Evolutionary conservation across 2,113 vertebrate genomes (phyloP).

Genomic region (Xenopus laevis): DNA sequence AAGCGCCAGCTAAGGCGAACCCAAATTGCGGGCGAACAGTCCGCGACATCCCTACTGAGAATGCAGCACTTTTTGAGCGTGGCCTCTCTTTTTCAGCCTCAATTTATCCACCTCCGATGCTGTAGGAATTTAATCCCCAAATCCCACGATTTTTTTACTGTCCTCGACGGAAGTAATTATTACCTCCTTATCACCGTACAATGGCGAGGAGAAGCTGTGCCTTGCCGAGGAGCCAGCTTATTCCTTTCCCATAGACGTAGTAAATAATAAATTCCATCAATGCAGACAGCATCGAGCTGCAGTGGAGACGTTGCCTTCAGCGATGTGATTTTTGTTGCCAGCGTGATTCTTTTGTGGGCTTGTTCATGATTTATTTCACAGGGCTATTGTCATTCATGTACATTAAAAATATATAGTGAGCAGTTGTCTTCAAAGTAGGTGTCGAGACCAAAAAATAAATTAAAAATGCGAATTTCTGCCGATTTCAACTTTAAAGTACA

Average conservation of each 20-base stretch:
- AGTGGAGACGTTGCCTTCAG: conserved; percentile 25
- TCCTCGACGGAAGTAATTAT: too few species aligned
- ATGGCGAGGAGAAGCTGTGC: background rate
- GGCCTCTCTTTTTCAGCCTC: too few species aligned
- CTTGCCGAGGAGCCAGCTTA: background rate
- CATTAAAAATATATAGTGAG: conserved; percentile 41
- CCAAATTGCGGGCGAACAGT: too few species aligned
- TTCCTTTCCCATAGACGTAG: background rate
- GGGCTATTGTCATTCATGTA: conserved; percentile 43
- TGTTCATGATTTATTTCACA: conserved; percentile 46
- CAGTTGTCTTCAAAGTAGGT: conserved; percentile 24
- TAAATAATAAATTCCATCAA: conserved; percentile 33
- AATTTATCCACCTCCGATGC: too few species aligned
- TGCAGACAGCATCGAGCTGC: conserved; percentile 4
- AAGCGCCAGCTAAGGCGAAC: too few species aligned
- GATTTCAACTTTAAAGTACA: conserved; percentile 15
- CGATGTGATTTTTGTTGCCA: conserved; percentile 29
- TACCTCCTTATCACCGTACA: too few species aligned
- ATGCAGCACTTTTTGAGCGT: too few species aligned
- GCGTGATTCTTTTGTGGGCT: conserved; percentile 31
- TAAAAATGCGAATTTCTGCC: background rate
- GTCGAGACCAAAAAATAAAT: background rate
- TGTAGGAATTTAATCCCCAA: too few species aligned
- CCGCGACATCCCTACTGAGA: too few species aligned
- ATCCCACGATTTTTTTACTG: too few species aligned